Evolutionary conservation across 2,888 invertebrate species (phyloP).

Genomic region (Serripes groenlandicus): DNA sequence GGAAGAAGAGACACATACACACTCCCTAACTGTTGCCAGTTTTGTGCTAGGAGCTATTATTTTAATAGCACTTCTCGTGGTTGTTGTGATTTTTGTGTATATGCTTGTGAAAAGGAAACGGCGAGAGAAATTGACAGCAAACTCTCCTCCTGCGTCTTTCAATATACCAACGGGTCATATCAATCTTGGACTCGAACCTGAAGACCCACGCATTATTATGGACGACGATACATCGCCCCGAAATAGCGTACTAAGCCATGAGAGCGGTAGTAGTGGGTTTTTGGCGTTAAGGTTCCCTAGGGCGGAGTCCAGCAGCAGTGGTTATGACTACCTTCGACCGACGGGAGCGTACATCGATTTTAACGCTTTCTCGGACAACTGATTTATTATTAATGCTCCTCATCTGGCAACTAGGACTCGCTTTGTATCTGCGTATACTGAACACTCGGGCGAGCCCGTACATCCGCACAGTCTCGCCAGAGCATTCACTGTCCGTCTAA

Average conservation of each 20-base stretch:
- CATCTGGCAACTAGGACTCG: no score
- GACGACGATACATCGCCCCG: not conserved
- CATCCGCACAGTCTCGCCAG: no score
- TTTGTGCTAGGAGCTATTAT: not conserved
- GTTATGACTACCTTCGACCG: constrained; percentile 4
- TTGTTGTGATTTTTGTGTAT: not conserved
- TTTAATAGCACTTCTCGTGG: not conserved
- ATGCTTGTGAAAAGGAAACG: not conserved
- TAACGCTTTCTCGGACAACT: no score
- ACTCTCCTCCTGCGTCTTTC: not conserved
- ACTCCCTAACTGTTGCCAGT: not conserved
- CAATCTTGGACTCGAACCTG: constrained; percentile 6
- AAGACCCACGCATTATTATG: not conserved
- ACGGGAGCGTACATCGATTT: not conserved
- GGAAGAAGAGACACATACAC: not conserved
- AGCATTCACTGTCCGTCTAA: no score
- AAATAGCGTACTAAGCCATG: not conserved
- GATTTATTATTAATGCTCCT: no score
- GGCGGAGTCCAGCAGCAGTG: no score
- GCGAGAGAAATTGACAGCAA: not conserved
- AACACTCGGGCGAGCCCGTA: no score
- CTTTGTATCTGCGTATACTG: no score
- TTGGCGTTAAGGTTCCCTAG: not conserved
- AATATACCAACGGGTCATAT: not conserved
- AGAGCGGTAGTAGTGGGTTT: constrained; percentile 1